phyloP scores from a whole-genome alignment of 2,113 vertebrate genomes.

The Sylvietta virens region DNA sequence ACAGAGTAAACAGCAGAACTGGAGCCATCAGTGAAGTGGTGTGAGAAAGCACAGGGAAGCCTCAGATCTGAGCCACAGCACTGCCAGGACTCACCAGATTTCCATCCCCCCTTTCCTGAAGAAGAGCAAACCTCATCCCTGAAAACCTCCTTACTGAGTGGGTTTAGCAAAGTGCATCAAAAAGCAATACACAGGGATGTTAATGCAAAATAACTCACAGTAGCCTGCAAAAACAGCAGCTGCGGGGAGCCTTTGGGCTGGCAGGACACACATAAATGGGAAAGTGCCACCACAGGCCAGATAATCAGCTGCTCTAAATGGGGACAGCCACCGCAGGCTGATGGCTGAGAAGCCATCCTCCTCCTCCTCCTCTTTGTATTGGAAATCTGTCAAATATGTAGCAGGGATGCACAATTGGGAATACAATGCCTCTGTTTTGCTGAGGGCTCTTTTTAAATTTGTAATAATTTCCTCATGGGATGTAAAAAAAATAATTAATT shows the following conservation, averaged over 20 bases:
- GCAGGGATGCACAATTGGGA: not conserved
- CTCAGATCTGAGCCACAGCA: accelerated
- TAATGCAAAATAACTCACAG: not conserved
- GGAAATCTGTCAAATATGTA: not conserved
- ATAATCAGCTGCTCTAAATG: not conserved
- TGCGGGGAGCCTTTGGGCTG: not conserved
- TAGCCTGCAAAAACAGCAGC: not conserved
- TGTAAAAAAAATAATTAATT: not conserved
- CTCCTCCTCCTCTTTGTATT: not conserved
- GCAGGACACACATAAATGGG: not conserved
- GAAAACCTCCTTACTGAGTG: not conserved
- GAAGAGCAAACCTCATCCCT: not conserved
- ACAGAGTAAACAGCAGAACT: accelerated
- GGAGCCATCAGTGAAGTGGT: accelerated
- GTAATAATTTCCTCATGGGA: not conserved
- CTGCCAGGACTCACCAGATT: not conserved
- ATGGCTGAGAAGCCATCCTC: not conserved
- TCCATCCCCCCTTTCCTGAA: accelerated
- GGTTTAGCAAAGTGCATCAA: not conserved
- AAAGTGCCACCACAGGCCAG: not conserved
- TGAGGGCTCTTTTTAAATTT: not conserved
- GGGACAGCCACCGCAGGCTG: not conserved
- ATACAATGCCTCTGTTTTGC: not conserved
- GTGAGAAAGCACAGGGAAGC: accelerated
- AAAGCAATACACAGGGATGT: accelerated